phyloP scores from a whole-genome alignment of 2,113 vertebrate genomes.

The Spheniscus mendiculus region DNA sequence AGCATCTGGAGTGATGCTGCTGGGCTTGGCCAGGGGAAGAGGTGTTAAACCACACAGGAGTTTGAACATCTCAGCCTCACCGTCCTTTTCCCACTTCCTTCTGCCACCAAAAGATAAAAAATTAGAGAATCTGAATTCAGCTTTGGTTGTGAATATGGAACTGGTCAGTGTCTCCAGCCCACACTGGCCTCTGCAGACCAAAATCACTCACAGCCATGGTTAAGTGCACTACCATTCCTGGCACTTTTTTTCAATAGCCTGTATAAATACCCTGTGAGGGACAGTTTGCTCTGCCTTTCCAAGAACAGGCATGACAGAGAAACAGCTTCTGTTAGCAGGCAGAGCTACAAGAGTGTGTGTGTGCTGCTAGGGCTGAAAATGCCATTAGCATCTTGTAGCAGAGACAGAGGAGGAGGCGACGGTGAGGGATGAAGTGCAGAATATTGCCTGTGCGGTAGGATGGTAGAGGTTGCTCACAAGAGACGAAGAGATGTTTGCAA shows the following conservation, averaged over 20 bases:
- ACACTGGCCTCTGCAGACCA: background rate
- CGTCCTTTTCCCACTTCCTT: background rate
- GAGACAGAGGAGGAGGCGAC: background rate
- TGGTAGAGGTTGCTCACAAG: background rate
- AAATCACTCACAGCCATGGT: background rate
- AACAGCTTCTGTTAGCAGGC: background rate
- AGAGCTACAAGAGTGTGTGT: background rate
- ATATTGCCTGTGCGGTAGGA: background rate
- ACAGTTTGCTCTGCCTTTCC: background rate
- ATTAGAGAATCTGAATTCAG: background rate
- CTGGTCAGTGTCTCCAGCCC: background rate
- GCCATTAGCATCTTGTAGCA: background rate
- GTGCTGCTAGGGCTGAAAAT: constrained; percentile 3
- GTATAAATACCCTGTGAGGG: background rate
- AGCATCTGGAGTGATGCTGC: background rate
- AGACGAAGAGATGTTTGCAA: background rate
- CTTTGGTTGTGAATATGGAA: background rate
- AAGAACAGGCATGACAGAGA: background rate
- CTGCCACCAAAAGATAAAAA: background rate
- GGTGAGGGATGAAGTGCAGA: background rate
- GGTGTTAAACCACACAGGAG: background rate
- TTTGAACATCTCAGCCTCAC: background rate
- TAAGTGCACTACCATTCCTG: background rate
- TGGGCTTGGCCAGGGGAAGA: background rate
- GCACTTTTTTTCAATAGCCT: background rate